Percentiles rank a stretch among this genome's conserved stretches.
Conservation (phyloP, 2,888 invertebrate genomes). For the Rhagonycha fulva region DNA sequence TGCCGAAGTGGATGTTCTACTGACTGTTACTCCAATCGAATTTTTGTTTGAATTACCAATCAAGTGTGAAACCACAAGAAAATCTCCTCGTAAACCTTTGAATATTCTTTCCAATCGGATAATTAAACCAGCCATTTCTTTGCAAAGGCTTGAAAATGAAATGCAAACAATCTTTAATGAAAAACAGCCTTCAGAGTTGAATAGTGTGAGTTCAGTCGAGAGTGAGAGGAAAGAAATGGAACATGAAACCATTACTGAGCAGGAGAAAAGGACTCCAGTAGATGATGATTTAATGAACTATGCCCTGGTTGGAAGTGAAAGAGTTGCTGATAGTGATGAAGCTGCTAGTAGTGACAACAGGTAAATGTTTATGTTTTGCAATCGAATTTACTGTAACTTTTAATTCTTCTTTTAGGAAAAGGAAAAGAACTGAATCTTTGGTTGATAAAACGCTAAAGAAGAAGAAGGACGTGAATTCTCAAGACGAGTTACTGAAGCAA, state of each 20-base stretch:
- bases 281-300: conserved; percentile 43
- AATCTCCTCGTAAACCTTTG: neutral
- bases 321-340: conserved; percentile 10
- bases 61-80: neutral
- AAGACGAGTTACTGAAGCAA: conserved; percentile 37
- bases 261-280: neutral
- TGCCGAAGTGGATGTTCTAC: conserved; percentile 35
- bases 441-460: conserved; percentile 35
- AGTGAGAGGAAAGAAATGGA: conserved; percentile 1
- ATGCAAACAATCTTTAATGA: conserved; percentile 8
- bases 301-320: conserved; percentile 39
- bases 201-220: neutral
- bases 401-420: conserved; percentile 31
- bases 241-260: neutral
- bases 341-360: neutral
- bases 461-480: conserved; percentile 36
- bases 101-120: neutral
- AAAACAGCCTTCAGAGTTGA: neutral
- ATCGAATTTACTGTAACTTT: neutral
- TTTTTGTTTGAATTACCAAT: conserved; percentile 38
- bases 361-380: conserved; percentile 6
- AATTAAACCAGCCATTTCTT: neutral
- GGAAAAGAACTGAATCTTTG: conserved; percentile 33
- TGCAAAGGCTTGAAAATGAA: neutral
- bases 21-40: conserved; percentile 38